phyloP scores from a whole-genome alignment of 2,797 vertebrate genomes.

The Selene dorsalis region DNA sequence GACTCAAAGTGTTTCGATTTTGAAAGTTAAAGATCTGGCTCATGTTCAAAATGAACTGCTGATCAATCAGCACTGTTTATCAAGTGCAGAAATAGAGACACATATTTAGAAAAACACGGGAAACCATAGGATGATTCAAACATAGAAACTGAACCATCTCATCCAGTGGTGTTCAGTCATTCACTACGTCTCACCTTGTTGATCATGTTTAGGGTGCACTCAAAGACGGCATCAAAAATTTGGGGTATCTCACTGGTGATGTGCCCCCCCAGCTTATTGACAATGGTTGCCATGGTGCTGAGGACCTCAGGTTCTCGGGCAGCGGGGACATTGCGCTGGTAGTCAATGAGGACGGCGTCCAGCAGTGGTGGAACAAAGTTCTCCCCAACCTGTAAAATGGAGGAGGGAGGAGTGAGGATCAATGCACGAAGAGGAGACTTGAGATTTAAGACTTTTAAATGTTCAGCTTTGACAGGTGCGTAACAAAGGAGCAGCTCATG shows the following conservation, averaged over 20 bases:
- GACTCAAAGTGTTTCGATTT: too few species aligned
- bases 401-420: neutral
- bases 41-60: too few species aligned
- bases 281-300: conserved; percentile 98
- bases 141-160: neutral
- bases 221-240: conserved; percentile 98
- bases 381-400: conserved; percentile 89
- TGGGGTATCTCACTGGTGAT: conserved; percentile 98
- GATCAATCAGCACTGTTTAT: neutral
- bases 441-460: neutral
- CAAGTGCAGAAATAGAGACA: neutral
- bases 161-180: neutral
- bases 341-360: conserved; percentile 97
- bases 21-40: too few species aligned
- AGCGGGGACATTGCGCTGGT: conserved; percentile 97
- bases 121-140: too few species aligned
- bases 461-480: neutral
- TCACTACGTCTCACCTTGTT: conserved; percentile 88
- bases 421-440: neutral
- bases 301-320: conserved; percentile 98
- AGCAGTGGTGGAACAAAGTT: conserved; percentile 96
- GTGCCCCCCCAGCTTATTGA: conserved; percentile 96
- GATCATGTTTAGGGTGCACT: conserved; percentile 99
- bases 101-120: too few species aligned
- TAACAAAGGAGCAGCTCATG: neutral